Evolutionary conservation across 2,113 vertebrate species (phyloP).

Genomic region (Elaphurus davidianus): DNA sequence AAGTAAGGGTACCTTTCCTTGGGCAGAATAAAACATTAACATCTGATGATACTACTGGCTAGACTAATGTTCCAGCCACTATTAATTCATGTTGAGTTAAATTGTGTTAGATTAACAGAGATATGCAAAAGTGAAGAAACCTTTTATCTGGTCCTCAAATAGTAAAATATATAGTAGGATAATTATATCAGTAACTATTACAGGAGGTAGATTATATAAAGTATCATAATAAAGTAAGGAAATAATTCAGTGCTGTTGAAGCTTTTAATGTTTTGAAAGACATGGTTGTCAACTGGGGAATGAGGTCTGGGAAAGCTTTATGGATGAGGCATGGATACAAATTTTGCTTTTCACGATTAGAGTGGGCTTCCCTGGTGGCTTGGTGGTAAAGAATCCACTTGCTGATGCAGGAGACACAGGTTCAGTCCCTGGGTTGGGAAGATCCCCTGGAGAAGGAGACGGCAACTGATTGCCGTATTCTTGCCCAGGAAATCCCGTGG

Average conservation of each 20-base stretch:
- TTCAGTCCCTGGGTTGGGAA: neutral
- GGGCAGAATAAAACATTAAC: neutral
- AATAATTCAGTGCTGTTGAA: neutral
- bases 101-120: neutral
- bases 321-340: neutral
- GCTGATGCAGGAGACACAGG: neutral
- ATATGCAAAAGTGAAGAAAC: neutral
- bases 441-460: neutral
- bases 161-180: neutral
- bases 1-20: neutral
- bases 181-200: neutral
- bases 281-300: neutral
- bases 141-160: neutral
- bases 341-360: neutral
- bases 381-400: neutral
- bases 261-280: constrained; percentile 16
- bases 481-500: neutral
- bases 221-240: neutral
- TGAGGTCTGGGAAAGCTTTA: neutral
- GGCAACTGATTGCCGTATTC: neutral
- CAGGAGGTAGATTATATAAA: neutral
- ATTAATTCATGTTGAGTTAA: neutral
- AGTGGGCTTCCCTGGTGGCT: neutral
- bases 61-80: neutral
- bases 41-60: neutral